Evolutionary conservation across 2,113 vertebrate genomes (phyloP).

Genomic region (Periophthalmodon schlosseri): DNA sequence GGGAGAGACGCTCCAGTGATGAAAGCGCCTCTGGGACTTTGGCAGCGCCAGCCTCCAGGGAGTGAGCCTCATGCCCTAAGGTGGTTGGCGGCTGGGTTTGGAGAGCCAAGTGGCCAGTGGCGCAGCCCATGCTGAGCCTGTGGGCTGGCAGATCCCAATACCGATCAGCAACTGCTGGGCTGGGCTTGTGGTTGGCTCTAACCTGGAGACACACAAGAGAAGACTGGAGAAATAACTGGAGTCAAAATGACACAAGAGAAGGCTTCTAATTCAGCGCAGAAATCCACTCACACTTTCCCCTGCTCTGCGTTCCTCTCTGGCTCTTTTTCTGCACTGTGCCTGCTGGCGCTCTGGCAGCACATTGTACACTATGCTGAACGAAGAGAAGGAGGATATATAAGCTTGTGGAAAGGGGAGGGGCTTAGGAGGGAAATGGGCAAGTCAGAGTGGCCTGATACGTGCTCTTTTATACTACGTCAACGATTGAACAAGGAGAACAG

Average conservation of each 20-base stretch:
- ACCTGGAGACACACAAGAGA: slow-evolving; percentile 39
- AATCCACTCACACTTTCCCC: slow-evolving; percentile 68
- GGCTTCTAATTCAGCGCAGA: slow-evolving; percentile 47
- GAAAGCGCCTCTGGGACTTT: slow-evolving; percentile 81
- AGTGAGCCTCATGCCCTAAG: slow-evolving; percentile 64
- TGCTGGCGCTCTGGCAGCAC: slow-evolving; percentile 68
- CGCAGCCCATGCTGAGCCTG: slow-evolving; percentile 82
- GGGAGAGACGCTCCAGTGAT: slow-evolving; percentile 83
- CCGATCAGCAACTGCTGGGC: slow-evolving; percentile 28
- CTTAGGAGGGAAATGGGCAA: slow-evolving; percentile 28
- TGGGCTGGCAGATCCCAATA: slow-evolving; percentile 23
- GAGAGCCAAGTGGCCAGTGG: slow-evolving; percentile 84
- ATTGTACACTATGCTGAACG: slow-evolving; percentile 68
- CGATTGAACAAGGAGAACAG: slow-evolving; percentile 37
- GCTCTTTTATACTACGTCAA: slow-evolving; percentile 66
- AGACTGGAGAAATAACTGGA: slow-evolving; percentile 36
- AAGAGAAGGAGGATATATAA: slow-evolving; percentile 59
- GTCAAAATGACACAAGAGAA: slow-evolving; percentile 29
- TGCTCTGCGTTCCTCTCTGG: slow-evolving; percentile 54
- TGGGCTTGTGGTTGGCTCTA: slow-evolving; percentile 30
- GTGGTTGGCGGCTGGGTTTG: slow-evolving; percentile 70
- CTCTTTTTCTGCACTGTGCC: slow-evolving; percentile 51
- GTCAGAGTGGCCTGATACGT: slow-evolving; percentile 45
- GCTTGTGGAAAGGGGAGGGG: slow-evolving; percentile 39
- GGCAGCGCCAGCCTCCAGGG: slow-evolving; percentile 61